A percentile compares a stretch with the other conserved stretches of the same genome.
phyloP scores from a whole-genome alignment of 2,113 vertebrate species.

The Cnemophilus loriae region DNA sequence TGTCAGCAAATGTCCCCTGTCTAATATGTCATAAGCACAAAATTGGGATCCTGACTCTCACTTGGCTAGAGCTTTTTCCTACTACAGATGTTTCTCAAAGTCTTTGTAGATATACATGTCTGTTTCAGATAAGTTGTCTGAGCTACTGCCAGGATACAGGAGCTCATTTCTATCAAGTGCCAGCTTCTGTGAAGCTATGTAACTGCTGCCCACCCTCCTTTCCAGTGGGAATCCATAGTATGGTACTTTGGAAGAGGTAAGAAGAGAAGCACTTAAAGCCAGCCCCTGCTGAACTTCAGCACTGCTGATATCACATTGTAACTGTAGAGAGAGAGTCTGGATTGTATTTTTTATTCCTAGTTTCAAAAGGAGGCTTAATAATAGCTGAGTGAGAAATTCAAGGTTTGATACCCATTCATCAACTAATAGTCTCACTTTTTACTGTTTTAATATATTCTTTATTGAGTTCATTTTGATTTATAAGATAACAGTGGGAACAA shows the following conservation, averaged over 20 bases:
- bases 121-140: neutral
- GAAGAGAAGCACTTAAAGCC: neutral
- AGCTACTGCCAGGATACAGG: neutral
- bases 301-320: neutral
- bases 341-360: neutral
- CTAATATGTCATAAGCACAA: neutral
- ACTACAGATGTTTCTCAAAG: accelerated
- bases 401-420: neutral
- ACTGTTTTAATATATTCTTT: constrained; percentile 16
- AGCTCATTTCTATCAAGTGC: neutral
- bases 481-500: neutral
- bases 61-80: neutral
- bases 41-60: neutral
- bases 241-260: neutral
- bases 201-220: neutral
- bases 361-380: neutral
- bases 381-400: neutral
- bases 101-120: neutral
- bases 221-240: neutral
- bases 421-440: neutral
- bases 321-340: neutral
- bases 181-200: neutral
- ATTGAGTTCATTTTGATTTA: constrained; percentile 47
- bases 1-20: neutral
- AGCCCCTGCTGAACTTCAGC: neutral